These are phyloP conservation scores for Amphipoea lucens DNA, from an alignment of 2,888 invertebrate species.

Conservation along the genomic window DNA sequence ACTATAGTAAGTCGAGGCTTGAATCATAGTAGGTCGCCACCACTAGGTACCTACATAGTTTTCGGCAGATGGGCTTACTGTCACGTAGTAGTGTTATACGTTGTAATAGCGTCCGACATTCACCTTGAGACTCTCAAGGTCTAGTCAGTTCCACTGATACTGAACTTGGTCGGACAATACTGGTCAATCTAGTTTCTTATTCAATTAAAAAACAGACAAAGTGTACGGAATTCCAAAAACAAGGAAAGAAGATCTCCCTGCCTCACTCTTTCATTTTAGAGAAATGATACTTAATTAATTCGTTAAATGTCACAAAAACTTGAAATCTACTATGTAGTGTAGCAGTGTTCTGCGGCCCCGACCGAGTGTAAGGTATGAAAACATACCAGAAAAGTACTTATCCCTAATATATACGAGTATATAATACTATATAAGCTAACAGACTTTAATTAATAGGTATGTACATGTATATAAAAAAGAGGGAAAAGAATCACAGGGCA, in stretches of 20 bases:
- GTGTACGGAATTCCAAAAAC: not conserved
- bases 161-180: not conserved
- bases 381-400: not conserved
- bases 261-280: not conserved
- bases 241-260: too few relatives aligned
- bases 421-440: too few relatives aligned
- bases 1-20: not conserved
- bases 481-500: too few relatives aligned
- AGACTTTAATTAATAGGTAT: too few relatives aligned
- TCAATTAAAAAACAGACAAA: not conserved
- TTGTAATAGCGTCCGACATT: slow-evolving; percentile 17
- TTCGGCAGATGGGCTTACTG: not conserved
- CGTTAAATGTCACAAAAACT: not conserved
- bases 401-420: not conserved
- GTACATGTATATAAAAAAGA: too few relatives aligned
- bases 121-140: slow-evolving; percentile 38
- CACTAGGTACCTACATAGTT: not conserved
- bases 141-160: not conserved
- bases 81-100: not conserved
- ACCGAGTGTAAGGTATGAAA: not conserved
- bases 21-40: not conserved
- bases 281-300: not conserved
- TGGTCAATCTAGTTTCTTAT: not conserved
- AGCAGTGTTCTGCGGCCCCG: not conserved
- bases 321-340: not conserved